Percentiles rank a stretch among this genome's conserved stretches.
Conservation (phyloP, 2,888 invertebrate genomes). For the Thymelicus sylvestris region DNA sequence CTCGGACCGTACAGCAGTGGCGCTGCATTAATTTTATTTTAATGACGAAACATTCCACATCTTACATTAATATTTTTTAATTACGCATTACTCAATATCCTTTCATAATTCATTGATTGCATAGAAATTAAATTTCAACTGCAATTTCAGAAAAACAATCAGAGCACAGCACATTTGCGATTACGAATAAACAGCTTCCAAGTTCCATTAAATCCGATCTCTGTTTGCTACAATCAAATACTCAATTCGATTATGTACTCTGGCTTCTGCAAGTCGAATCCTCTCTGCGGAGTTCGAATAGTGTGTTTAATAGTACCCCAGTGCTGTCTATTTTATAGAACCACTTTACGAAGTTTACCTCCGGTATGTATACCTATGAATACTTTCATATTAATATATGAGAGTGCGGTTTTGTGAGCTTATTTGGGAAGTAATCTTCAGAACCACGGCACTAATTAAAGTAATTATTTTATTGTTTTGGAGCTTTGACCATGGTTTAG, state of each 20-base stretch:
- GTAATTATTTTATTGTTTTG: too few relatives aligned
- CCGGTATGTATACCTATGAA: not conserved
- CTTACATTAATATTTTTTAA: too few relatives aligned
- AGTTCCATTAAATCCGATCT: slow-evolving; percentile 11
- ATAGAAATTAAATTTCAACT: not conserved
- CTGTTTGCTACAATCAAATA: slow-evolving; percentile 15
- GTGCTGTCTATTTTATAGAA: slow-evolving; percentile 1
- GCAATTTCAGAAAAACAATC: not conserved
- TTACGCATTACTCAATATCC: too few relatives aligned
- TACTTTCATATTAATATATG: too few relatives aligned
- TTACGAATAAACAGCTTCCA: slow-evolving; percentile 8
- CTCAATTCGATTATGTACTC: slow-evolving; percentile 16
- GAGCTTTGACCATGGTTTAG: too few relatives aligned
- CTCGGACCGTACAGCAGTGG: too few relatives aligned
- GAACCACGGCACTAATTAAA: too few relatives aligned
- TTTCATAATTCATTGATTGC: not conserved
- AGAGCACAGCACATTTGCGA: not conserved
- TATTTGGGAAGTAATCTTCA: too few relatives aligned
- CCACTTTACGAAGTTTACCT: not conserved
- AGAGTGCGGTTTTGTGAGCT: too few relatives aligned
- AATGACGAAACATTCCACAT: too few relatives aligned
- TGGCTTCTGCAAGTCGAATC: slow-evolving; percentile 7
- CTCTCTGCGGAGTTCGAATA: slow-evolving; percentile 12
- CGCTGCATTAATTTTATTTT: too few relatives aligned
- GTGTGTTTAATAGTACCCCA: slow-evolving; percentile 3